These are phyloP conservation scores for Xenentodon cancila DNA, from an alignment of 2,797 vertebrate species.

Conservation along the genomic window DNA sequence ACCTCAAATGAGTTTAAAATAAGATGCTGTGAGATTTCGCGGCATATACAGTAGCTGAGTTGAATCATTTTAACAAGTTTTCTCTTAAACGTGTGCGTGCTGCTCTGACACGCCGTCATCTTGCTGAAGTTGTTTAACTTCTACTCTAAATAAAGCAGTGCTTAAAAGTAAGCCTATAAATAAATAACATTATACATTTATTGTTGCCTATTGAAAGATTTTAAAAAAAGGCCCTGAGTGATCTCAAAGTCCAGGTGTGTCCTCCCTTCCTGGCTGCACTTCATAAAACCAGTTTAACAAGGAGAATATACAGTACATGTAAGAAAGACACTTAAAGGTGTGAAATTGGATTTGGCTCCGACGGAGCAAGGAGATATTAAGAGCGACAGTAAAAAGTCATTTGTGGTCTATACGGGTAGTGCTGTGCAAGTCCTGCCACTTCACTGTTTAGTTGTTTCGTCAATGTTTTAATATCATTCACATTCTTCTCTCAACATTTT, in stretches of 20 bases:
- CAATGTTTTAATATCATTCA: too few species aligned
- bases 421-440: too few species aligned
- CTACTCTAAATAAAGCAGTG: not conserved
- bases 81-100: not conserved
- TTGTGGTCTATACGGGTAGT: conserved; percentile 22
- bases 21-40: not conserved
- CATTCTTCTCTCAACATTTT: too few species aligned
- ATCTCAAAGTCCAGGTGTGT: conserved; percentile 26
- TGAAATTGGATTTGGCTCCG: conserved; percentile 74
- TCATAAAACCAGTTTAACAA: conserved; percentile 57
- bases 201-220: not conserved
- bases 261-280: conserved; percentile 37
- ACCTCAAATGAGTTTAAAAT: not conserved
- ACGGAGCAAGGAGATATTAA: conserved; percentile 44
- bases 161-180: not conserved
- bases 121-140: conserved; percentile 8
- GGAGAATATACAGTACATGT: conserved; percentile 53
- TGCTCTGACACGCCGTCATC: conserved; percentile 2
- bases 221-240: conserved; percentile 32
- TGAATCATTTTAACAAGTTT: conserved; percentile 7
- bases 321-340: conserved; percentile 72
- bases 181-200: conserved; percentile 1
- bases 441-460: too few species aligned
- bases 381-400: conserved; percentile 36
- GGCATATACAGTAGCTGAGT: not conserved